These are phyloP conservation scores for Lamellibrachia columna DNA, from an alignment of 2,888 invertebrate species.

Conservation along the genomic window DNA sequence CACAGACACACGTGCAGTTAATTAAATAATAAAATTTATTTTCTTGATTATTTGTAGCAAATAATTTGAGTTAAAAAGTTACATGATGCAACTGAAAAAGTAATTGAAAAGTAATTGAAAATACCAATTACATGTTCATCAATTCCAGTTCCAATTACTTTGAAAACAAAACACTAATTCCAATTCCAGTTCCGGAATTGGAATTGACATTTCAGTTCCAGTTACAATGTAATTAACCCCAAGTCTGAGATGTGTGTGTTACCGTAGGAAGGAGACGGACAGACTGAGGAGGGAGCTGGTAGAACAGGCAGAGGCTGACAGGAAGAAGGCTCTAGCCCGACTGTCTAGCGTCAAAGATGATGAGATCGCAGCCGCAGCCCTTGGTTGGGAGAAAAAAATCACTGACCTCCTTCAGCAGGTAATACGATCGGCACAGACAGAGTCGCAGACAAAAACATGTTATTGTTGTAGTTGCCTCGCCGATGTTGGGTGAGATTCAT, in stretches of 20 bases:
- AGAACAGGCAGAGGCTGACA: conserved; percentile 60
- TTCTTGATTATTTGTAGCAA: no score
- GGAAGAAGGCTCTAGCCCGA: conserved; percentile 54
- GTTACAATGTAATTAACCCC: no score
- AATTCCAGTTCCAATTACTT: no score
- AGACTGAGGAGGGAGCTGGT: conserved; percentile 54
- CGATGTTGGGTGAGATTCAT: not conserved
- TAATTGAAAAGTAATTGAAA: no score
- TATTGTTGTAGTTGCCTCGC: not conserved
- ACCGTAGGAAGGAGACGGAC: conserved; percentile 50
- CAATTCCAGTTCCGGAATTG: no score
- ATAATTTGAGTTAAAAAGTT: no score
- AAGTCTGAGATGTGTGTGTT: not conserved
- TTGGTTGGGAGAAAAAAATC: conserved; percentile 54
- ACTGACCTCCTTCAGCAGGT: conserved; percentile 57
- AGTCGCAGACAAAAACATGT: not conserved
- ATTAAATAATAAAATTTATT: no score
- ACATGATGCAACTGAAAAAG: no score
- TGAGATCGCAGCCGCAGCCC: conserved; percentile 45
- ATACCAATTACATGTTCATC: no score
- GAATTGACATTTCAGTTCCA: no score
- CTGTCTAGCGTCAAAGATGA: conserved; percentile 49
- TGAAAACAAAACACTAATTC: no score
- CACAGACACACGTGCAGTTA: no score
- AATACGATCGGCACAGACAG: not conserved